Evolutionary conservation across 2,113 vertebrate genomes (phyloP), one percentile per base, ranked within the genome.

Genomic region (Herpailurus yagouaroundi): DNA sequence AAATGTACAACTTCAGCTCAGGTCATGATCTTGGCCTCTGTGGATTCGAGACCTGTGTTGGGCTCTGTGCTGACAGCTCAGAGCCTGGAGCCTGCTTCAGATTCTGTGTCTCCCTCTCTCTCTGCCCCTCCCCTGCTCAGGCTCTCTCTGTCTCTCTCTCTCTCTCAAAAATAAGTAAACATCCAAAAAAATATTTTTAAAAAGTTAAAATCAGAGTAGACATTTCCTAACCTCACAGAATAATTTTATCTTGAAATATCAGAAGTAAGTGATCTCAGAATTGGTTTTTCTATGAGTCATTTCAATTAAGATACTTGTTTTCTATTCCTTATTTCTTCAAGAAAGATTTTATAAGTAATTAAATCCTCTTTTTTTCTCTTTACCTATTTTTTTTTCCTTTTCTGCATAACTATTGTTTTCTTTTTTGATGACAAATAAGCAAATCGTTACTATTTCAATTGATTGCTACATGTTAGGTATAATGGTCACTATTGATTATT

Each of bases 401-500:
- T 57, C 8, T 74, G n/a, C 16, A 27, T 69, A 84, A 83, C 25
- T 76, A 11, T 74, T 79, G 10, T 86, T 19, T 82, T 36, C 60
- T 21, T 80, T 94, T 96, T 76, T 97, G 63, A 95, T 88, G 38
- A 10, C 18, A 23, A 45, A 0, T 52, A 71, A 68, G 33, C n/a
- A 90, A 66, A 84, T 64, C 38, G 74, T 14, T 96, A 13, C 11
- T 38, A 23, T 91, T 92, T 45, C n/a, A 83, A 76, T 94, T 97
- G 89, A 85, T 69, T 73, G 57, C 81, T 84, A 31, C 19, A 36
- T 60, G 3, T 23, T 81, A n/a, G 66, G 71, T 83, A 71, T 36
- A 89, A 80, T n/a, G 31, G 29, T 89, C 48, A 36, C 15, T 89
- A 31, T 81, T 91, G 69, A 88, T 91, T 69, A 81, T 31, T 79